Evolutionary conservation across 2,888 invertebrate genomes (phyloP), one percentile per base, ranked within the genome.

Genomic region (Euplagia quadripunctaria): DNA sequence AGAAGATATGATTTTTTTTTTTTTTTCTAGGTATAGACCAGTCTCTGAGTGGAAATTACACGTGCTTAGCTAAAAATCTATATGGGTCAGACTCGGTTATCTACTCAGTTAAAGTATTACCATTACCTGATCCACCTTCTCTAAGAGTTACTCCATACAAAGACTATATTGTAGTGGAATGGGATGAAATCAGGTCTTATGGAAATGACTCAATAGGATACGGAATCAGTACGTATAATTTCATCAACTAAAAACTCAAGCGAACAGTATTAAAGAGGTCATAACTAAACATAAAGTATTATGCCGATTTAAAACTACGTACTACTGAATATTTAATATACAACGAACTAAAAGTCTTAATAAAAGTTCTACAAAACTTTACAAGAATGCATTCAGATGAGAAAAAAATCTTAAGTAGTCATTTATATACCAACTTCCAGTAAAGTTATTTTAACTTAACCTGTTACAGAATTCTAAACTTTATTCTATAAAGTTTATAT

Each of bases 21-120:
- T 1, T 73, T 75, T 66, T 64, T 75, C 16, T 87, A 97, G 97
- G 97, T 89, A 96, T 97, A 68, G 97, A 97, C 86, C 97, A 97
- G 84, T 97, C 97, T 14, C 93, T 98, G 58, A 97, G 97, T 78
- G 98, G 98, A 43, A 98, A 98, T 94, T 98, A 98, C 92, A 97
- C 97, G 0, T 98, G 98, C 85, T 95, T 97, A 68, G 98, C 97
- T 5, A 97, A 97, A 89, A 99, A 99, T 92, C 96, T 97, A 9
- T 98, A 98, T 88, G 98, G 98, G 0, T 97, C 97, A 68, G 98
- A 98, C 89, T 97, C 98, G 70, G 97, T 98, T 68, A 97, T 97
- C 12, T 98, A 98, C 88, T 96, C 97, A 11, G 96, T 99, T 43
- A 96, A 97, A 86, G 98, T 98, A 0, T 96, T 98, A 86, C 97